phyloP scores from a whole-genome alignment of 2,888 invertebrate species.

The Lasioglossum oenotherae region DNA sequence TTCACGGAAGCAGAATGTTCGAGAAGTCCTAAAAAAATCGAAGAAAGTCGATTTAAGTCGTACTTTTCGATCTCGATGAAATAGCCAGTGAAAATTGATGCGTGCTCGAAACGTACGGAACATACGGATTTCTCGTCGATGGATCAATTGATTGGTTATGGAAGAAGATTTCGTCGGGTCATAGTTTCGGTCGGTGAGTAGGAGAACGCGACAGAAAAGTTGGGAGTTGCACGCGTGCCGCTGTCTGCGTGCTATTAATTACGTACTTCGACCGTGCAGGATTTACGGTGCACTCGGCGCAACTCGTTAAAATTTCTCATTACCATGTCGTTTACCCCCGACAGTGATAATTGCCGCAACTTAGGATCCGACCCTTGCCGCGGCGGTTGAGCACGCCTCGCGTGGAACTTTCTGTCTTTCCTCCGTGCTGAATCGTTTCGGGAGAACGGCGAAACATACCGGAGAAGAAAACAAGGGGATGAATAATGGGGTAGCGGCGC shows the following conservation, averaged over 20 bases:
- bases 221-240: conserved; percentile 23
- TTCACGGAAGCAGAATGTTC: neutral
- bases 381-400: conserved; percentile 16
- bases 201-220: conserved; percentile 12
- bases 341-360: conserved; percentile 53
- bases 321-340: conserved; percentile 53
- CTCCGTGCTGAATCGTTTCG: neutral
- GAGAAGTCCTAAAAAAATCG: neutral
- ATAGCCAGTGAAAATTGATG: neutral
- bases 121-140: neutral
- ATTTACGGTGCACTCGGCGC: conserved; percentile 40
- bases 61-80: neutral
- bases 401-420: conserved; percentile 30
- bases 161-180: neutral
- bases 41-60: neutral
- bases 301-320: conserved; percentile 67
- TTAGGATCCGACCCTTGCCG: conserved; percentile 33
- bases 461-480: neutral
- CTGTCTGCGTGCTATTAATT: conserved; percentile 49
- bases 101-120: neutral
- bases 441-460: neutral
- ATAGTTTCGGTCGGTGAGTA: neutral
- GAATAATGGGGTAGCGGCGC: conserved; percentile 2
- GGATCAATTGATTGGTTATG: neutral
- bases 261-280: conserved; percentile 43